Conservation (phyloP, 2,888 invertebrate species). For the Stratiomys singularior region DNA sequence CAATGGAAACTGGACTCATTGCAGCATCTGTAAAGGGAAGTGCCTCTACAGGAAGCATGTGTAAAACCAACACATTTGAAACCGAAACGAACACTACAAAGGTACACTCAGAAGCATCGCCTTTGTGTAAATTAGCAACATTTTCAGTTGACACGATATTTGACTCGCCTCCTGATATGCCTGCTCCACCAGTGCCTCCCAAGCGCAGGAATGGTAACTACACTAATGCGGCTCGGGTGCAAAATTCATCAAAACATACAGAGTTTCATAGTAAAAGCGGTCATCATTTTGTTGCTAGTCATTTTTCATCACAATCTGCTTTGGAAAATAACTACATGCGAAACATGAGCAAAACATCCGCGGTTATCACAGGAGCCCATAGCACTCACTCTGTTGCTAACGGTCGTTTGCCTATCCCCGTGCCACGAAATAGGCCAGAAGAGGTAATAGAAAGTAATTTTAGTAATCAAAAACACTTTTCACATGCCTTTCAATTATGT, state of each 20-base stretch:
- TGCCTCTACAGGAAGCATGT: conserved; percentile 44
- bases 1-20: background rate
- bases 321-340: background rate
- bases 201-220: conserved; percentile 53
- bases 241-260: conserved; percentile 48
- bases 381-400: conserved; percentile 51
- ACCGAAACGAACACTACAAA: background rate
- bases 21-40: background rate
- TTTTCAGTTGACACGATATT: conserved; percentile 58
- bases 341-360: background rate
- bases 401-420: conserved; percentile 61
- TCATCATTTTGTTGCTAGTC: background rate
- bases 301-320: background rate
- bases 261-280: background rate
- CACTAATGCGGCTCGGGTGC: conserved; percentile 49
- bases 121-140: background rate
- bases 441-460: conserved; percentile 49
- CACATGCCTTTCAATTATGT: too few species aligned
- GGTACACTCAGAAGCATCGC: background rate
- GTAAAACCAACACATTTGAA: background rate
- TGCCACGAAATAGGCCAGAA: conserved; percentile 52
- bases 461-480: background rate
- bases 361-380: conserved; percentile 6
- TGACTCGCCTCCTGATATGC: conserved; percentile 63
- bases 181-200: conserved; percentile 64